These are phyloP conservation scores for Hetaerina americana DNA, from an alignment of 1,140 invertebrate species.

Conservation along the genomic window DNA sequence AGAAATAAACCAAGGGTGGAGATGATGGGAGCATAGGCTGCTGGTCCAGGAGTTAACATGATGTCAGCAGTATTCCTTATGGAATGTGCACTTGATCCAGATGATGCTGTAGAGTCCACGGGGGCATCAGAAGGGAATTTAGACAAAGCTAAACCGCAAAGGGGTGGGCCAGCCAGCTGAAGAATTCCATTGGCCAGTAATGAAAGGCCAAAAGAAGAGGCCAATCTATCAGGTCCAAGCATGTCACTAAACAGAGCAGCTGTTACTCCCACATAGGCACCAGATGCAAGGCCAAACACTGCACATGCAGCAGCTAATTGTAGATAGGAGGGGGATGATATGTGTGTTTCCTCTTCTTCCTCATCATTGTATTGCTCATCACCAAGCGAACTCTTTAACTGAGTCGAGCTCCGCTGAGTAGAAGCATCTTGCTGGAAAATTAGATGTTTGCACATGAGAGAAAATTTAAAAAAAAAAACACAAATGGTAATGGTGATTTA, in stretches of 20 bases:
- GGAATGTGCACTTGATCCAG: not conserved
- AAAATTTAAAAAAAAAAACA: too few relatives aligned
- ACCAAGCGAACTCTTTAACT: too few relatives aligned
- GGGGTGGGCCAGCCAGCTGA: slow-evolving; percentile 62
- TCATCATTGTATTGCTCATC: not conserved
- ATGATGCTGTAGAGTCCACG: not conserved
- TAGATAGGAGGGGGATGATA: slow-evolving; percentile 29
- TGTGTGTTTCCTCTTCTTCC: not conserved
- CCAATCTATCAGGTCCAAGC: slow-evolving; percentile 65
- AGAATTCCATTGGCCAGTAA: slow-evolving; percentile 69
- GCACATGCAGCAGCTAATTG: slow-evolving; percentile 52
- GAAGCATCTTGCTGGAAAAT: too few relatives aligned
- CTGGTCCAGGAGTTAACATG: slow-evolving; percentile 2
- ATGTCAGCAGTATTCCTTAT: not conserved
- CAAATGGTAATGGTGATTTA: too few relatives aligned
- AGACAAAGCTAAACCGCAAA: slow-evolving; percentile 56
- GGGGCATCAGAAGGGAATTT: slow-evolving; percentile 24
- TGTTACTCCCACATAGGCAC: slow-evolving; percentile 73
- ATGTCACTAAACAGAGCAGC: slow-evolving; percentile 76
- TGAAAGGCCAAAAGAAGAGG: slow-evolving; percentile 71
- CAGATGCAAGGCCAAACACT: slow-evolving; percentile 64
- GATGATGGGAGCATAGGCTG: slow-evolving; percentile 54
- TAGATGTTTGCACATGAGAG: too few relatives aligned
- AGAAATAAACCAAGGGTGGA: slow-evolving; percentile 54
- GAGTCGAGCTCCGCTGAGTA: too few relatives aligned